A percentile compares a stretch with the other conserved stretches of the same genome.
phyloP scores from a whole-genome alignment of 2,113 vertebrate genomes.

The Lasiurus cinereus region DNA sequence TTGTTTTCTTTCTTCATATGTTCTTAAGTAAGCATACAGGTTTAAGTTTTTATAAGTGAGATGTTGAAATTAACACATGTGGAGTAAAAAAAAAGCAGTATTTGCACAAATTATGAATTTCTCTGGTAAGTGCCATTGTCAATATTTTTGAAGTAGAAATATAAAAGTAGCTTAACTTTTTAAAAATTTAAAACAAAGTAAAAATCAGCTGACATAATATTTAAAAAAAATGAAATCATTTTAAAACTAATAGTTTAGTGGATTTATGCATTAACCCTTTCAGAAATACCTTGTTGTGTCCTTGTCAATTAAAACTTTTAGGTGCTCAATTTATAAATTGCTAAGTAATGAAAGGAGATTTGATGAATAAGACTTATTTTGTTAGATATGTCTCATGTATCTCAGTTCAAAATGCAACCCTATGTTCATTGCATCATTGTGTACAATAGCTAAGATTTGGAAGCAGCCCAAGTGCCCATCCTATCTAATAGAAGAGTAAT shows the following conservation, averaged over 20 bases:
- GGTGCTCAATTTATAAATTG: not conserved
- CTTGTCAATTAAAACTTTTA: not conserved
- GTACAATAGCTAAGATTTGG: not conserved
- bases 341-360: not conserved
- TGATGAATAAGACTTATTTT: not conserved
- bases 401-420: not conserved
- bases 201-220: not conserved
- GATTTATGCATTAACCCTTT: not conserved
- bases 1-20: not conserved
- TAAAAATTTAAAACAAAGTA: not conserved
- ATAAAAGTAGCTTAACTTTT: not conserved
- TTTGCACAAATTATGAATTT: not conserved
- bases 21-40: not conserved
- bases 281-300: not conserved
- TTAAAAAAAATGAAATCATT: not conserved
- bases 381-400: not conserved
- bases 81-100: not conserved
- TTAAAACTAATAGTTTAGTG: not conserved
- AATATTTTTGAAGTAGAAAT: conserved; percentile 8
- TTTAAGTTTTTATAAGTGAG: conserved; percentile 18
- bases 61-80: not conserved
- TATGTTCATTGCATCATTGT: not conserved
- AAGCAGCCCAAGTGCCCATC: not conserved
- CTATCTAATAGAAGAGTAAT: too few species aligned
- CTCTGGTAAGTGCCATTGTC: not conserved